Percentiles rank a stretch among this genome's conserved stretches.
Conservation (phyloP, 2,797 vertebrate genomes). For the Poecilia picta region DNA sequence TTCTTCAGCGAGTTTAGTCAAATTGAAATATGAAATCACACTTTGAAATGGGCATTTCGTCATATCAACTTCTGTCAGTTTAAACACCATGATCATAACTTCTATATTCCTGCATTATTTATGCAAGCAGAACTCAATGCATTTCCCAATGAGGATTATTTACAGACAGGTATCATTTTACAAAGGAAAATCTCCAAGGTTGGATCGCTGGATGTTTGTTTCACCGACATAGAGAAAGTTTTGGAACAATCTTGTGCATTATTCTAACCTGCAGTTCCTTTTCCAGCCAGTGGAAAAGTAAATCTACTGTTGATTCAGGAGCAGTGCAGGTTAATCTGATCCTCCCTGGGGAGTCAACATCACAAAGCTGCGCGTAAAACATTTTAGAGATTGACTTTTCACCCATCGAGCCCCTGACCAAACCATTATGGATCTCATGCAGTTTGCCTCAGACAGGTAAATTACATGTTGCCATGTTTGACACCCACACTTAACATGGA, state of each 20-base stretch:
- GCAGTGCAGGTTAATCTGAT: conserved; percentile 49
- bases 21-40: not conserved
- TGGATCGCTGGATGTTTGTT: not conserved
- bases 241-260: conserved; percentile 4
- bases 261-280: conserved; percentile 17
- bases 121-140: not conserved
- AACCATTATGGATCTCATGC: conserved; percentile 56
- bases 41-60: not conserved
- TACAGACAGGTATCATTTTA: not conserved
- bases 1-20: not conserved
- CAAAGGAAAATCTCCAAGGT: not conserved
- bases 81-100: not conserved
- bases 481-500: conserved; percentile 6
- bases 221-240: conserved; percentile 9
- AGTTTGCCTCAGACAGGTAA: conserved; percentile 50
- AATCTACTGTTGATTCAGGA: conserved; percentile 52
- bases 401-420: conserved; percentile 38
- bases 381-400: conserved; percentile 78
- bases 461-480: conserved; percentile 16
- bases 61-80: not conserved
- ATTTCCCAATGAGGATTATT: not conserved
- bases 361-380: conserved; percentile 61
- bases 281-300: conserved; percentile 46
- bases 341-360: conserved; percentile 53
- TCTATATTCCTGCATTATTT: not conserved